phyloP scores from a whole-genome alignment of 2,888 invertebrate genomes.

The Lepidonotus clava region DNA sequence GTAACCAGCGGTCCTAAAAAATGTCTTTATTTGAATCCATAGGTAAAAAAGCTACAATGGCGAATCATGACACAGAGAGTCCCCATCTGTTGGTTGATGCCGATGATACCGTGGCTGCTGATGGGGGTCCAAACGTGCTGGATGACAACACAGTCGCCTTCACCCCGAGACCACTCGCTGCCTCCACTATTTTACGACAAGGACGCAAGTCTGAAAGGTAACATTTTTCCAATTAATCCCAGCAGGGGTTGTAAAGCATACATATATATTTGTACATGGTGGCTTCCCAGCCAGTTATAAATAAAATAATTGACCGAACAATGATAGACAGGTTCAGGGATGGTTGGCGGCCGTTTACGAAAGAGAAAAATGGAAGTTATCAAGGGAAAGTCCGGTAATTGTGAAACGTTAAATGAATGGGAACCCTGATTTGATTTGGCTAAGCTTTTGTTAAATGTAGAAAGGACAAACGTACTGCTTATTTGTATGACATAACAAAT shows the following conservation, averaged over 20 bases:
- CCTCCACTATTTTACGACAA: conserved; percentile 26
- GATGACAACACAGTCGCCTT: conserved; percentile 30
- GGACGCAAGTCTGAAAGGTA: conserved; percentile 5
- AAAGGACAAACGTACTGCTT: too few relatives aligned
- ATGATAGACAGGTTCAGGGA: too few relatives aligned
- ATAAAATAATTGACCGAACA: neutral
- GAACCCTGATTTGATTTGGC: too few relatives aligned
- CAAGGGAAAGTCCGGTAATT: too few relatives aligned
- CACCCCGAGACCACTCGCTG: conserved; percentile 49
- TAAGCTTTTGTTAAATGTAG: too few relatives aligned
- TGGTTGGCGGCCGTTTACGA: too few relatives aligned
- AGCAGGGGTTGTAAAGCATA: neutral
- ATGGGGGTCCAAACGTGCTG: neutral
- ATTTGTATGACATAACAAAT: too few relatives aligned
- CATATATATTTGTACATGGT: neutral
- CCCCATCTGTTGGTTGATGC: neutral
- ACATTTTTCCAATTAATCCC: neutral
- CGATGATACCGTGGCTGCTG: conserved; percentile 1
- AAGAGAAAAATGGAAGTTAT: too few relatives aligned
- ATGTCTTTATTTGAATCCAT: neutral
- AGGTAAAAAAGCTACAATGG: neutral
- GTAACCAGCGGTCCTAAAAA: neutral
- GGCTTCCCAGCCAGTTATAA: neutral
- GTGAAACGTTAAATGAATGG: too few relatives aligned
- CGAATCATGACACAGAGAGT: neutral